A percentile compares a stretch with the other conserved stretches of the same genome.
These are phyloP conservation scores for Paralinhomoeus sp. DNA, from an alignment of 2,888 invertebrate genomes.

Conservation along the genomic window DNA sequence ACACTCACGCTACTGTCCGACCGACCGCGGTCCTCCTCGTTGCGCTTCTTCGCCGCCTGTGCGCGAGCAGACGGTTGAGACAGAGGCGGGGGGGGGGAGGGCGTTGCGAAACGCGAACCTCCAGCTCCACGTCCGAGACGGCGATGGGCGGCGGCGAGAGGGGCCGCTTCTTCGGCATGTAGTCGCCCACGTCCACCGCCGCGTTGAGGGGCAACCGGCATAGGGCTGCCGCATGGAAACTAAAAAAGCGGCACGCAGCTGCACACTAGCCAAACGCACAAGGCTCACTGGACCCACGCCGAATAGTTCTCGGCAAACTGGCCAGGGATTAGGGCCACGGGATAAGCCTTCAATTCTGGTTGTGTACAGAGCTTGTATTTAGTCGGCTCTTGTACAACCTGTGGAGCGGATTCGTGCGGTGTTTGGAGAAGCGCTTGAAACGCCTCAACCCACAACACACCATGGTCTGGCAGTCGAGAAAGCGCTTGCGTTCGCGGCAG, in stretches of 20 bases:
- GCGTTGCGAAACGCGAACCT: neutral
- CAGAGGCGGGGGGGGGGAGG: neutral
- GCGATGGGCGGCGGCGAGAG: conserved; percentile 15
- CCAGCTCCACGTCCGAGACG: conserved; percentile 13
- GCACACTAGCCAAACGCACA: too few relatives aligned
- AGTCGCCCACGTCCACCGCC: conserved; percentile 40
- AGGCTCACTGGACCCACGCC: too few relatives aligned
- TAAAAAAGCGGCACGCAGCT: conserved; percentile 3
- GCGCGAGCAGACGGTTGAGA: too few relatives aligned
- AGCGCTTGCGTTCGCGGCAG: conserved; percentile 51
- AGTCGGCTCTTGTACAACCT: too few relatives aligned
- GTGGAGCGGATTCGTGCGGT: too few relatives aligned
- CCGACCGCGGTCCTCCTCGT: too few relatives aligned
- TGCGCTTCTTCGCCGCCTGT: too few relatives aligned
- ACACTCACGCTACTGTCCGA: too few relatives aligned
- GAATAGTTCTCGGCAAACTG: conserved; percentile 39
- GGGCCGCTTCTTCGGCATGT: conserved; percentile 14
- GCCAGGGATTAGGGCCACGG: conserved; percentile 78
- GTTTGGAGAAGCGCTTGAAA: too few relatives aligned
- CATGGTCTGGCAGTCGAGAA: conserved; percentile 70
- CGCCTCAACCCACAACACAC: too few relatives aligned
- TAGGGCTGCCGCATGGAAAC: conserved; percentile 56
- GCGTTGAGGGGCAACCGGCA: conserved; percentile 81
- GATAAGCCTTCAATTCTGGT: conserved; percentile 50
- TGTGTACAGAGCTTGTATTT: too few relatives aligned